Conservation (phyloP, 2,113 vertebrate genomes). For the Chloropsis cyanopogon region DNA sequence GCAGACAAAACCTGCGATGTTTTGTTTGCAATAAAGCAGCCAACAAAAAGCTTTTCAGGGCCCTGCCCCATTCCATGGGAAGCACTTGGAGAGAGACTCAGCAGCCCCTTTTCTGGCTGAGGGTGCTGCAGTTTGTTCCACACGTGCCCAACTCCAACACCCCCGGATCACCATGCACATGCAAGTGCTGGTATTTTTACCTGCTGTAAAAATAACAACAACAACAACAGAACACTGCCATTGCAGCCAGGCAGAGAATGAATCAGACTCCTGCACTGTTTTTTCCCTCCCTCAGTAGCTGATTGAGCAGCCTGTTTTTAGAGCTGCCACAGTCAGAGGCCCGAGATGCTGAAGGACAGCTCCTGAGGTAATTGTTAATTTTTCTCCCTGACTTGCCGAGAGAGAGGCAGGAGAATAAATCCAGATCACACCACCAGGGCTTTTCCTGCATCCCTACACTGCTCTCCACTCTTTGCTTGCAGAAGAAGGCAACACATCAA, state of each 20-base stretch:
- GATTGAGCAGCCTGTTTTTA: constrained; percentile 14
- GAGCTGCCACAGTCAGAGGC: background rate
- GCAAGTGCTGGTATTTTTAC: constrained; percentile 55
- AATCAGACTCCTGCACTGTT: constrained; percentile 43
- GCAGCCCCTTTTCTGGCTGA: background rate
- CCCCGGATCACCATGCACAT: constrained; percentile 18
- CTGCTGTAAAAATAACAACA: constrained; percentile 65
- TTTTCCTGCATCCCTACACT: background rate
- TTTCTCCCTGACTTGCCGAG: background rate
- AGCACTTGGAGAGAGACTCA: background rate
- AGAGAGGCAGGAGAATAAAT: background rate
- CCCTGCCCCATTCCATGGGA: background rate
- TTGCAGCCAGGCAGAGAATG: constrained; percentile 39
- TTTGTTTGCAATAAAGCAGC: background rate
- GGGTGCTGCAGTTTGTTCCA: background rate
- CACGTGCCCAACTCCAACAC: background rate
- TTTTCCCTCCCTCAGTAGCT: background rate
- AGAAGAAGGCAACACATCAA: background rate
- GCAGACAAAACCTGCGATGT: background rate
- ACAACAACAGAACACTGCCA: constrained; percentile 13
- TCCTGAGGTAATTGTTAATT: background rate
- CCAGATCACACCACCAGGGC: background rate
- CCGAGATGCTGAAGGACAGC: background rate
- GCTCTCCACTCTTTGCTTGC: background rate
- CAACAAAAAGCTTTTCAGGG: background rate